A percentile compares a stretch with the other conserved stretches of the same genome.
Evolutionary conservation across 2,888 invertebrate species (phyloP).

Genomic region (Eledone cirrhosa): DNA sequence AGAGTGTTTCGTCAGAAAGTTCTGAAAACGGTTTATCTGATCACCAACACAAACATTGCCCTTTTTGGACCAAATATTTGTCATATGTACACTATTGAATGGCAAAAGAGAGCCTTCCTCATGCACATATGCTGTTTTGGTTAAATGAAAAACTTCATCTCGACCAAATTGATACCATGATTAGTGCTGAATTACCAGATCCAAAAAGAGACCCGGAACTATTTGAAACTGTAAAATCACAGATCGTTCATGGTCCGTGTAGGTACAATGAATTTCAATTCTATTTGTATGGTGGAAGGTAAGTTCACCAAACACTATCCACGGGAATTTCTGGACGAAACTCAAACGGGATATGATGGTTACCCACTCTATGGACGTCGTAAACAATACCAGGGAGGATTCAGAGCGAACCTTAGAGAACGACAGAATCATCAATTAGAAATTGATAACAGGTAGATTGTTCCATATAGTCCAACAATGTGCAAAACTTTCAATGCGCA

Average conservation of each 20-base stretch:
- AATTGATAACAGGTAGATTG: no score
- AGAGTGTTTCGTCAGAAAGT: background rate
- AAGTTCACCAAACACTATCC: no score
- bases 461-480: no score
- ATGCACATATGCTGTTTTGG: background rate
- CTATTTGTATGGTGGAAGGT: background rate
- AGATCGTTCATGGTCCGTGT: background rate
- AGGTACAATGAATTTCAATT: background rate
- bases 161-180: background rate
- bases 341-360: background rate
- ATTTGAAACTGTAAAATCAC: background rate
- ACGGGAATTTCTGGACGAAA: background rate
- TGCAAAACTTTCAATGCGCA: no score
- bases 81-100: background rate
- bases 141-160: background rate
- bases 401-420: background rate
- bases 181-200: background rate
- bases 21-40: background rate
- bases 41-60: no score
- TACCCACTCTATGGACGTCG: background rate
- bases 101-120: background rate
- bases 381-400: background rate
- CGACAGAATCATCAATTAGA: no score
- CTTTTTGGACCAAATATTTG: no score
- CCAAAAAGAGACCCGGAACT: background rate